phyloP scores from a whole-genome alignment of 2,113 vertebrate genomes.

The Elanus axillaris region DNA sequence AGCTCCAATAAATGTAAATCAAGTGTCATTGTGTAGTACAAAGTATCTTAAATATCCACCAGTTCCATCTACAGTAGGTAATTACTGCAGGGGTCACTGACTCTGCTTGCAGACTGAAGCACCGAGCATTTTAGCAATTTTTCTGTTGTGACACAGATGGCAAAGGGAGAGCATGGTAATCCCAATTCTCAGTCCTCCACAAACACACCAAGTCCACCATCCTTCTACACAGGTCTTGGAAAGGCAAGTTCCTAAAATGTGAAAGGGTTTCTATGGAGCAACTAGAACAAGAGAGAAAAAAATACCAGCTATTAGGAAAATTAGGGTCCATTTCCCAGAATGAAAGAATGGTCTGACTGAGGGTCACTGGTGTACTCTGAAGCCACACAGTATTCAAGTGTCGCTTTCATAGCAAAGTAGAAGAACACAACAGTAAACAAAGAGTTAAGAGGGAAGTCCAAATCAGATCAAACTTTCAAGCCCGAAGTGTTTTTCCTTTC shows the following conservation, averaged over 20 bases:
- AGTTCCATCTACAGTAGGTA: background rate
- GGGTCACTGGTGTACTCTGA: background rate
- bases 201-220: background rate
- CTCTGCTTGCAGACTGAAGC: background rate
- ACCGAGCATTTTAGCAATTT: background rate
- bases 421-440: background rate
- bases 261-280: background rate
- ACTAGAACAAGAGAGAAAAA: background rate
- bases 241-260: background rate
- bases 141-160: background rate
- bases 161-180: background rate
- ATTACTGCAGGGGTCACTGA: background rate
- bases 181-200: background rate
- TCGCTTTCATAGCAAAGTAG: background rate
- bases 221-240: background rate
- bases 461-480: background rate
- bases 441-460: background rate
- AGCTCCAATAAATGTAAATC: background rate
- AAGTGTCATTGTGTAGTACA: accelerated
- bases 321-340: background rate
- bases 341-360: background rate
- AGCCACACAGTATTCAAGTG: background rate
- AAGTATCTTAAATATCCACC: background rate
- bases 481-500: background rate
- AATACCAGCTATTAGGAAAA: background rate